Evolutionary conservation across 2,113 vertebrate species (phyloP).

Genomic region (Labeo catla): DNA sequence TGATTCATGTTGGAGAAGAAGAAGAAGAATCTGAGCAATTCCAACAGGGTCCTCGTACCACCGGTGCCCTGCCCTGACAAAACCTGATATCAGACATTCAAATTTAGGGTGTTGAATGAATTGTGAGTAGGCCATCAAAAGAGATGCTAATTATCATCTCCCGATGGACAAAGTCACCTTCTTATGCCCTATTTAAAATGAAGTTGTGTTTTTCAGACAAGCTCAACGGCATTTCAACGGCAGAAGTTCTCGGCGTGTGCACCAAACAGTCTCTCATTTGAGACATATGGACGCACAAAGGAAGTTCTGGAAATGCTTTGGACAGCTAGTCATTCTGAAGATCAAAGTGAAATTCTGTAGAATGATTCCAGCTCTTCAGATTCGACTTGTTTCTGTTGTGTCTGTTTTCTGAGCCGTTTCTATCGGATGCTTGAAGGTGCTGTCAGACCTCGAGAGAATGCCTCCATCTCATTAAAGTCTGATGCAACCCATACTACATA

Average conservation of each 20-base stretch:
- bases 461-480: conserved; percentile 78
- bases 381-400: conserved; percentile 73
- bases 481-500: conserved; percentile 68
- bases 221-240: not conserved
- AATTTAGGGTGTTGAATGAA: not conserved
- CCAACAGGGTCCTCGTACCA: too few species aligned
- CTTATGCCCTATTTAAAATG: not conserved
- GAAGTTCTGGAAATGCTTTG: conserved; percentile 70
- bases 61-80: too few species aligned
- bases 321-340: conserved; percentile 75
- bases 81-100: not conserved
- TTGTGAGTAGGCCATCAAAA: not conserved
- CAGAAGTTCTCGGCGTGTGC: not conserved
- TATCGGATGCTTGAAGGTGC: conserved; percentile 68
- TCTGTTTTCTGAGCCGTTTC: conserved; percentile 54
- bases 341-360: conserved; percentile 66
- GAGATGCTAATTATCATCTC: not conserved
- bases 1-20: too few species aligned
- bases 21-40: too few species aligned
- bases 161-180: not conserved
- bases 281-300: conserved; percentile 52
- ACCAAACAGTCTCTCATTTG: not conserved
- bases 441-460: conserved; percentile 71
- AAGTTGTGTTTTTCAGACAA: conserved; percentile 20
- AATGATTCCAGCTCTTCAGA: conserved; percentile 64